Conservation (phyloP, 2,797 vertebrate genomes). For the Coccyzus lansbergi region DNA sequence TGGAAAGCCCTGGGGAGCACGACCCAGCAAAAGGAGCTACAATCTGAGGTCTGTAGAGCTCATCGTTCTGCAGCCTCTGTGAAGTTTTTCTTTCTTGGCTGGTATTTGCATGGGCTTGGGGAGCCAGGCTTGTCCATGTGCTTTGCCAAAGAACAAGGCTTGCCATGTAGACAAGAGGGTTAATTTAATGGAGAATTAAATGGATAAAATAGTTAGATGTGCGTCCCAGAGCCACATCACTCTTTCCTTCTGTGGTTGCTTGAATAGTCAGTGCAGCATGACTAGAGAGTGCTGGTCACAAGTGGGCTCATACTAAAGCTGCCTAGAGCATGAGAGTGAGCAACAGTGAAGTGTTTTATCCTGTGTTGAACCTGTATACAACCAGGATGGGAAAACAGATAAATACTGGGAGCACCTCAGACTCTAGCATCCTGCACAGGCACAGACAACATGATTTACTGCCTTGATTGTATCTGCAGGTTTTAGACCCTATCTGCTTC, state of each 20-base stretch:
- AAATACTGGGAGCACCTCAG: background rate
- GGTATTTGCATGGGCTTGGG: background rate
- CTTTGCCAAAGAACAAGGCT: background rate
- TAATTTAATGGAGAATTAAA: background rate
- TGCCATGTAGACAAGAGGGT: background rate
- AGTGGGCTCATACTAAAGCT: background rate
- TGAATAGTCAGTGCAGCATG: background rate
- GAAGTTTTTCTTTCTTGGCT: background rate
- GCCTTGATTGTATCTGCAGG: background rate
- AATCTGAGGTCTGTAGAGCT: background rate
- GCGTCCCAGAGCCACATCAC: background rate
- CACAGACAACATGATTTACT: background rate
- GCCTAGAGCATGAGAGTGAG: background rate
- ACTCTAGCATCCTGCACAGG: background rate
- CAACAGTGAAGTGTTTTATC: background rate
- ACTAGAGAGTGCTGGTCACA: background rate
- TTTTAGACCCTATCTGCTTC: fast-evolving
- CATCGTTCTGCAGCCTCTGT: background rate
- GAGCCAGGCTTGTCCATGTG: background rate
- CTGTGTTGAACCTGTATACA: background rate
- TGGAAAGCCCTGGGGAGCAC: background rate
- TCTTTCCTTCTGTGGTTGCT: background rate
- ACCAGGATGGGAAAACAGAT: background rate
- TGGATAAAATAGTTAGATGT: background rate
- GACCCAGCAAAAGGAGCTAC: background rate